phyloP scores from a whole-genome alignment of 2,888 invertebrate genomes.

The Apamea epomidion region DNA sequence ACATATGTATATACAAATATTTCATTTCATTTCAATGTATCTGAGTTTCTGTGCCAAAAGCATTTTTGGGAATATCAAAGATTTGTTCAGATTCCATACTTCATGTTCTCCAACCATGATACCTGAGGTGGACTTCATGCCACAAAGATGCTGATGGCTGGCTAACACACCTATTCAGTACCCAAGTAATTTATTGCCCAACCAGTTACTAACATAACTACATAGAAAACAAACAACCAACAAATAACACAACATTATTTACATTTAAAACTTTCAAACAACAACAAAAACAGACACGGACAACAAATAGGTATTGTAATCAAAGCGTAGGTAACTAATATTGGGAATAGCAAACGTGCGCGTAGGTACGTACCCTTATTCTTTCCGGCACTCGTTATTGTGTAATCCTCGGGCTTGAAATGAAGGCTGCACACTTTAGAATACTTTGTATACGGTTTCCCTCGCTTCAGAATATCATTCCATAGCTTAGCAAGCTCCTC shows the following conservation, averaged over 20 bases:
- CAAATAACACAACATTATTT: constrained; percentile 10
- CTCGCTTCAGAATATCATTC: constrained; percentile 87
- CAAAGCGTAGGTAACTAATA: constrained; percentile 11
- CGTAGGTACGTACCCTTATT: constrained; percentile 81
- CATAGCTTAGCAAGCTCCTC: constrained; percentile 85
- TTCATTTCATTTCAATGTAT: too few species aligned
- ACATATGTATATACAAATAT: too few species aligned
- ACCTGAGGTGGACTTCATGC: neutral
- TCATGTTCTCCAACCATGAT: neutral
- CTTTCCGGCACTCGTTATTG: constrained; percentile 85
- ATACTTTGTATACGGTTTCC: constrained; percentile 88
- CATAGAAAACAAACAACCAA: neutral
- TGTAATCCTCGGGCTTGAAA: constrained; percentile 86
- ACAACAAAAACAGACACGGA: constrained; percentile 22
- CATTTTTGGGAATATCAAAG: neutral
- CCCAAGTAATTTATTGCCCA: too few species aligned
- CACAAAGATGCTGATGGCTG: neutral
- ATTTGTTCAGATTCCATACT: neutral
- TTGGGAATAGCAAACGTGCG: constrained; percentile 60
- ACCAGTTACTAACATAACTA: neutral
- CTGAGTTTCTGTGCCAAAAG: neutral
- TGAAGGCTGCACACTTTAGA: constrained; percentile 89
- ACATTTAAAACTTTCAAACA: constrained; percentile 25
- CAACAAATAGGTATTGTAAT: constrained; percentile 22
- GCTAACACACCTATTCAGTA: neutral